phyloP scores from a whole-genome alignment of 1,140 invertebrate genomes.

The Drosophila jambulina region DNA sequence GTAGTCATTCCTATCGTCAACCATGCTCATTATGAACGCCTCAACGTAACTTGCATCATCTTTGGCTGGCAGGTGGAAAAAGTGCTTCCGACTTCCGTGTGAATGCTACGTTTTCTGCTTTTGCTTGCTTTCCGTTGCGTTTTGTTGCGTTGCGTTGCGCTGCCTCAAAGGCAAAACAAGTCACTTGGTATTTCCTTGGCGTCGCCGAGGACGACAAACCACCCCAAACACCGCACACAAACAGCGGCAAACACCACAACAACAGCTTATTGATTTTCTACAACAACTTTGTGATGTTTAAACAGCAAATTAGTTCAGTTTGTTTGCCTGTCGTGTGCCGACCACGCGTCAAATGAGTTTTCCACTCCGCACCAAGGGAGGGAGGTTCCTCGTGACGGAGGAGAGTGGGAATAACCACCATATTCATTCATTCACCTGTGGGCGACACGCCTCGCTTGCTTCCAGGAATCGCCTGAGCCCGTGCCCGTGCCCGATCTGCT shows the following conservation, averaged over 20 bases:
- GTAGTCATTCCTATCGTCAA: conserved; percentile 29
- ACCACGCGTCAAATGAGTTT: conserved; percentile 43
- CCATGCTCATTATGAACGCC: conserved; percentile 19
- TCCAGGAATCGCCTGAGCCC: conserved; percentile 22
- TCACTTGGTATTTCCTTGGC: conserved; percentile 35
- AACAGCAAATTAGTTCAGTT: conserved; percentile 38
- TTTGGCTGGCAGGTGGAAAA: conserved; percentile 45
- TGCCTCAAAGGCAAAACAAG: conserved; percentile 46
- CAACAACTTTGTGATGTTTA: conserved; percentile 41
- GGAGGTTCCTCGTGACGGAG: neutral
- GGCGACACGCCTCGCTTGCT: conserved; percentile 50
- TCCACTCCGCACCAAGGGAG: neutral
- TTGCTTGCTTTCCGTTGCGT: conserved; percentile 10
- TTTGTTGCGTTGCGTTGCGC: conserved; percentile 19
- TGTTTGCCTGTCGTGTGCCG: conserved; percentile 47
- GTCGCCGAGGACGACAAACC: conserved; percentile 24
- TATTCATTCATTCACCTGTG: conserved; percentile 30
- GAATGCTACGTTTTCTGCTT: conserved; percentile 40
- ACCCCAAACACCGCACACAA: conserved; percentile 13
- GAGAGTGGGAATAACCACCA: neutral
- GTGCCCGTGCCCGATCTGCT: conserved; percentile 6
- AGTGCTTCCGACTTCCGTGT: conserved; percentile 72
- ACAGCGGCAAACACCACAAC: conserved; percentile 26
- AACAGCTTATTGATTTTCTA: conserved; percentile 46
- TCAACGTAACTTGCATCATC: conserved; percentile 47